phyloP scores from a whole-genome alignment of 2,888 invertebrate genomes.

The Epistrophe eligans region DNA sequence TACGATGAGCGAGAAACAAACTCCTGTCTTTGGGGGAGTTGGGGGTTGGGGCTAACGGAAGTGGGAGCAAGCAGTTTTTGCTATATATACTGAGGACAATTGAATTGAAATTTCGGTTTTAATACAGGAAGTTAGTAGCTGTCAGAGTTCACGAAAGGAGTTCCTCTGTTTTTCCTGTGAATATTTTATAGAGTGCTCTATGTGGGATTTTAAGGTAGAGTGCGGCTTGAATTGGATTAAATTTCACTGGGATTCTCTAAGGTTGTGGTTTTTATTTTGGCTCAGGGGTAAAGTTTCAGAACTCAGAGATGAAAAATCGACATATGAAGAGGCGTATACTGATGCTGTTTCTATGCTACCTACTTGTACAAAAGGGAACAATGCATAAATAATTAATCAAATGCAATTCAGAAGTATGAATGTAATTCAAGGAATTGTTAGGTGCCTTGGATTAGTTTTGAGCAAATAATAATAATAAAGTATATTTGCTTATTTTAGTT shows the following conservation, averaged over 20 bases:
- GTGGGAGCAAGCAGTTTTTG: constrained; percentile 43
- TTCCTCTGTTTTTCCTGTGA: constrained; percentile 66
- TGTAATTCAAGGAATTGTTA: constrained; percentile 52
- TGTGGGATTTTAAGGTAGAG: constrained; percentile 54
- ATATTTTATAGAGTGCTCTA: constrained; percentile 65
- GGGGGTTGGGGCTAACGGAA: not conserved
- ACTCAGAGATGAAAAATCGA: constrained; percentile 58
- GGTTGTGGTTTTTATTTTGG: constrained; percentile 46
- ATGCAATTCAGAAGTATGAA: constrained; percentile 47
- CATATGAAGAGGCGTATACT: constrained; percentile 35
- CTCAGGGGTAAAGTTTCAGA: constrained; percentile 16
- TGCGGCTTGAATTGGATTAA: constrained; percentile 60
- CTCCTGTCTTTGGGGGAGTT: constrained; percentile 3
- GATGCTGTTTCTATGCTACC: not conserved
- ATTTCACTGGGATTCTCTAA: constrained; percentile 52
- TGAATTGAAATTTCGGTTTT: constrained; percentile 75
- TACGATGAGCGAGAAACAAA: constrained; percentile 5
- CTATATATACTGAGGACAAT: constrained; percentile 63
- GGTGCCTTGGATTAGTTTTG: constrained; percentile 49
- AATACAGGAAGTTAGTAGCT: constrained; percentile 76
- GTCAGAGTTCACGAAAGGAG: constrained; percentile 66
- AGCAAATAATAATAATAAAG: constrained; percentile 24
- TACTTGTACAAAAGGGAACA: not conserved
- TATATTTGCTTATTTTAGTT: constrained; percentile 26
- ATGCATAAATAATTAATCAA: constrained; percentile 59